Evolutionary conservation across 2,113 vertebrate species (phyloP), one percentile per base, ranked within the genome.

Genomic region (Acrocephalus kingi): DNA sequence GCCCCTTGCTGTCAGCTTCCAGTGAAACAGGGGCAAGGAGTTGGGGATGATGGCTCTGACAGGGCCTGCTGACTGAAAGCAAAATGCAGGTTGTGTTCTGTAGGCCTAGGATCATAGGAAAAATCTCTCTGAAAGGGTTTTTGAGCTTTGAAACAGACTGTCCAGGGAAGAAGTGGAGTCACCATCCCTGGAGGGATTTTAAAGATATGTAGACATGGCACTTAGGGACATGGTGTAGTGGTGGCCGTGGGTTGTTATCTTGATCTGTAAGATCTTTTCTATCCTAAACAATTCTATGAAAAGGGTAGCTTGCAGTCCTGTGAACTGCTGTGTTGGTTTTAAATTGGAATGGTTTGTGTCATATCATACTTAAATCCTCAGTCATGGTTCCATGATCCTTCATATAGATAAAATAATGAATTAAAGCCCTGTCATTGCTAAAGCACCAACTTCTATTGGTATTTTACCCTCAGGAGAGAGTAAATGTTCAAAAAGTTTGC

Each of bases 321-420:
- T 67, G 35, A 89, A 54, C 55, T 37, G 33, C 72, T 77, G 39
- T 78, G 18, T 67, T 88, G 71, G 46, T 77, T 96, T 96, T 90
- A 84, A 89, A 69, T 68, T 80, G 58, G 48, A 51, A 92, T 64
- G 56, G 30, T 5, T 94, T 89, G 63, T 62, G 68, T 89, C 87
- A 95, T 67, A 91, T 86, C 84, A 9, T 86, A 83, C 63, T 66
- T 74, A 79, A 76, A 76, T 94, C 84, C 75, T 87, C 89, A 79
- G 0, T 87, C 54, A 31, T 56, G 51, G 48, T 89, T 94, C 74
- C 1, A 1, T 78, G 84, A 86, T 87, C 76, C 78, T 94, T 95
- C 31, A 15, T 93, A 24, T 13, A 82, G 90, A 71, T 68, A 62
- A 90, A 96, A 93, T 61, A 91, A 82, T 69, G 39, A 93, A 54